These are phyloP conservation scores for Coenobita brevimanus DNA, from an alignment of 1,140 invertebrate genomes.

Conservation along the genomic window DNA sequence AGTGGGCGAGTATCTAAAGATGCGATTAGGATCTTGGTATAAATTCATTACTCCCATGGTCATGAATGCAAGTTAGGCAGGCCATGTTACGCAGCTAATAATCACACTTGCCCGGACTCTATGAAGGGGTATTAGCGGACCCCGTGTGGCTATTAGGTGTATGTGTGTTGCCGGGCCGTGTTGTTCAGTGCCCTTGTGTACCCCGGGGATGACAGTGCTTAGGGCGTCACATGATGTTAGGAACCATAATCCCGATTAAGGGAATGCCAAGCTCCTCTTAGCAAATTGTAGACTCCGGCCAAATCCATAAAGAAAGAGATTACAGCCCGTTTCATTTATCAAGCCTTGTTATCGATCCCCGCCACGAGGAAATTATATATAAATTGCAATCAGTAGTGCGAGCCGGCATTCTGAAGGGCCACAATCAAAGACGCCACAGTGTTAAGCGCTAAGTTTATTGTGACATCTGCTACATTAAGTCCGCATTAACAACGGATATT, in stretches of 20 bases:
- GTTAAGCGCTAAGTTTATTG: slow-evolving; percentile 27
- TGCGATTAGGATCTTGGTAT: too few species aligned
- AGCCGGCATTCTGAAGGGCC: background rate
- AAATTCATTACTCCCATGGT: too few species aligned
- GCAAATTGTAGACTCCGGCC: slow-evolving; percentile 19
- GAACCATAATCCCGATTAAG: too few species aligned
- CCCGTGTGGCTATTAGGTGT: too few species aligned
- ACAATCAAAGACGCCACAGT: slow-evolving; percentile 19
- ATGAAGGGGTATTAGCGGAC: too few species aligned
- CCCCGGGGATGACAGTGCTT: background rate
- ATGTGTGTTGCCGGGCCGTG: too few species aligned
- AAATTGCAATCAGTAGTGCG: slow-evolving; percentile 41
- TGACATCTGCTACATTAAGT: slow-evolving; percentile 13
- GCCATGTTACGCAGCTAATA: too few species aligned
- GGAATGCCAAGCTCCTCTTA: background rate
- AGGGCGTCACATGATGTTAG: background rate
- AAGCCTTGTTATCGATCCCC: slow-evolving; percentile 4
- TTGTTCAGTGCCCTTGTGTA: too few species aligned
- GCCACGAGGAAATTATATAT: slow-evolving; percentile 25
- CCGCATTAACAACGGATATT: slow-evolving; percentile 28
- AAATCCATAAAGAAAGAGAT: slow-evolving; percentile 21
- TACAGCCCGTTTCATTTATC: slow-evolving; percentile 34
- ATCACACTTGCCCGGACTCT: too few species aligned
- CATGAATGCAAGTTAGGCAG: too few species aligned
- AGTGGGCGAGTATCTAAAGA: too few species aligned